phyloP scores from a whole-genome alignment of 2,113 vertebrate genomes.

The Plestiodon gilberti region DNA sequence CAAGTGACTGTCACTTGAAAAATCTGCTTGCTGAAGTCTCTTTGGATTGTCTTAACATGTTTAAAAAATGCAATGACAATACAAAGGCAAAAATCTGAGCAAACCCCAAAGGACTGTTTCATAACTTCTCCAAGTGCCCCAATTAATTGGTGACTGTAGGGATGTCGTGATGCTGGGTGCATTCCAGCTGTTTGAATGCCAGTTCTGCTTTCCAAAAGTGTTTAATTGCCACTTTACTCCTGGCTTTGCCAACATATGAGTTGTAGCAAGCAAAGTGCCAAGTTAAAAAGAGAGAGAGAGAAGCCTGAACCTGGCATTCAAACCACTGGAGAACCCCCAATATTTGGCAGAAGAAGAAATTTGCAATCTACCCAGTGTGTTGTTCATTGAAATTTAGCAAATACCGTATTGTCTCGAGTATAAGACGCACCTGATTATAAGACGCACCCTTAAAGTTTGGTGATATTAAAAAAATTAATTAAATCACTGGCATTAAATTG shows the following conservation, averaged over 20 bases:
- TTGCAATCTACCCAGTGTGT: neutral
- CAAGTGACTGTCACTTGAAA: neutral
- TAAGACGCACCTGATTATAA: too few species aligned
- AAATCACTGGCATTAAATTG: too few species aligned
- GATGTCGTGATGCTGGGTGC: neutral
- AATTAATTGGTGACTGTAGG: neutral
- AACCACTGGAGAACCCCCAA: neutral
- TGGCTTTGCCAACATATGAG: neutral
- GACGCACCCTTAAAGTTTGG: too few species aligned
- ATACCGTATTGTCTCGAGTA: too few species aligned
- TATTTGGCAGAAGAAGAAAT: neutral
- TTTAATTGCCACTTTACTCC: neutral
- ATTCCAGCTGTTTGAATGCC: neutral
- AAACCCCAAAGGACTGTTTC: neutral
- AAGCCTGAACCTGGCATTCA: neutral
- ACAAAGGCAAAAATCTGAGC: neutral
- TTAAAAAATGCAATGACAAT: neutral
- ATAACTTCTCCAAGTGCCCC: neutral
- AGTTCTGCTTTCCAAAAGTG: neutral
- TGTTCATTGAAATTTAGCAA: neutral
- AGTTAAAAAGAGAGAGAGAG: neutral
- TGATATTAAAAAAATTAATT: too few species aligned
- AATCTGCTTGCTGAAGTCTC: neutral
- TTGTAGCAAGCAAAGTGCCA: neutral
- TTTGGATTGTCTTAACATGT: neutral